phyloP scores from a whole-genome alignment of 2,797 vertebrate species.

The Helicolenus hilgendorfi region DNA sequence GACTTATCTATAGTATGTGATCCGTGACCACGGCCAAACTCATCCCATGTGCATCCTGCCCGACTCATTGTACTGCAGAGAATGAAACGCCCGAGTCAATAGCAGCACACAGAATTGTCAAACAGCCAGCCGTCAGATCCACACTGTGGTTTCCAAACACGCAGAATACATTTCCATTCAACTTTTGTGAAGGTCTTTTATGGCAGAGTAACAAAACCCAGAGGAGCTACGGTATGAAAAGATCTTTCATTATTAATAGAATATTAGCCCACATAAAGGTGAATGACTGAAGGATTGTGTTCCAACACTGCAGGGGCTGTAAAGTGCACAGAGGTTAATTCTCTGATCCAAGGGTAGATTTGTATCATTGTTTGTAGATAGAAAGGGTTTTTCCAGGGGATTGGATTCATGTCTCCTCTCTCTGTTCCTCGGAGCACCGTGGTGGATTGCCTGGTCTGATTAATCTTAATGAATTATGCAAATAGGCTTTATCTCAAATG shows the following conservation, averaged over 20 bases:
- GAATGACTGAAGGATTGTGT: conserved; percentile 83
- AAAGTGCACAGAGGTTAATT: conserved; percentile 88
- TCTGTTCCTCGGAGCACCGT: conserved; percentile 77
- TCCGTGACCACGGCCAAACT: conserved; percentile 18
- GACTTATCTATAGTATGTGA: conserved; percentile 13
- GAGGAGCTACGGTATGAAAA: conserved; percentile 74
- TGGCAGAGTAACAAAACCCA: conserved; percentile 72
- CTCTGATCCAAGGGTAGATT: conserved; percentile 90
- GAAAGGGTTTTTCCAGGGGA: conserved; percentile 85
- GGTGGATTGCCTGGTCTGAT: conserved; percentile 89
- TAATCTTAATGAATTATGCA: conserved; percentile 94
- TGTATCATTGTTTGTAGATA: conserved; percentile 89
- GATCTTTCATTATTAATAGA: conserved; percentile 87
- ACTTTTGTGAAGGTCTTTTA: conserved; percentile 78
- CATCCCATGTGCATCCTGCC: conserved; percentile 6
- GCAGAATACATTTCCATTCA: conserved; percentile 62
- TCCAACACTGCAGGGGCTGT: conserved; percentile 82
- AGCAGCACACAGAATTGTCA: conserved; percentile 42
- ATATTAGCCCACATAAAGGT: conserved; percentile 86
- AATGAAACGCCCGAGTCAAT: conserved; percentile 39
- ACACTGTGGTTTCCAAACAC: conserved; percentile 59
- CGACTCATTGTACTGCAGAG: conserved; percentile 22
- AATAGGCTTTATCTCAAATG: conserved; percentile 91
- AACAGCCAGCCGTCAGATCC: conserved; percentile 48
- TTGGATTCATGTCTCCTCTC: conserved; percentile 75